Conservation (phyloP, 2,113 vertebrate species). For the Erythrolamprus reginae region DNA sequence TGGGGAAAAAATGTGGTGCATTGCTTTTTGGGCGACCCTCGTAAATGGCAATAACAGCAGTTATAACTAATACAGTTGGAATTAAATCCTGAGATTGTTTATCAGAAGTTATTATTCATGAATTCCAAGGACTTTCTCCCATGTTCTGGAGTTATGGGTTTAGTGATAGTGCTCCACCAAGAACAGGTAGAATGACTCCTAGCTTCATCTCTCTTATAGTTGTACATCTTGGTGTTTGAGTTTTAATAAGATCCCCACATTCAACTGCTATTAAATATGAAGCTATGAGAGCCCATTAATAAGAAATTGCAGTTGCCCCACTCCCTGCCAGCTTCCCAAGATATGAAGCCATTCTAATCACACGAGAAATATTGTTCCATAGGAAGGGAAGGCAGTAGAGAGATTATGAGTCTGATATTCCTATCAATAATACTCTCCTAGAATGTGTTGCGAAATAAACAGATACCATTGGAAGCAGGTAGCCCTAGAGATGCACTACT, state of each 20-base stretch:
- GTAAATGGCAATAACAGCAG: background rate
- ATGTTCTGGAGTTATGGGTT: background rate
- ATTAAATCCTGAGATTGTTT: background rate
- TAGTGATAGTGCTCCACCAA: background rate
- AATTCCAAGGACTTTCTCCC: background rate
- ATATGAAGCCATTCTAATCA: background rate
- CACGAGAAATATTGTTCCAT: background rate
- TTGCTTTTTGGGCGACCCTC: too few species aligned
- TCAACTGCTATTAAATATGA: background rate
- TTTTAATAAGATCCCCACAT: background rate
- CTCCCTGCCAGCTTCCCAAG: background rate
- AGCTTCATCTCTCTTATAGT: background rate
- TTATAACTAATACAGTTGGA: background rate
- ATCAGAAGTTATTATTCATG: background rate
- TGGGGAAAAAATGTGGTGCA: too few species aligned
- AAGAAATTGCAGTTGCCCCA: background rate
- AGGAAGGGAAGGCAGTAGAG: background rate
- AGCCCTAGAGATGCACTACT: background rate
- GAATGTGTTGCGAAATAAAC: background rate
- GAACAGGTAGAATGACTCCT: background rate
- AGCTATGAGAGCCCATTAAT: background rate
- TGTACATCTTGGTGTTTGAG: background rate
- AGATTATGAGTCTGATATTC: background rate
- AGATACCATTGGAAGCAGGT: background rate
- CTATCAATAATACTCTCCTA: background rate